A percentile compares a stretch with the other conserved stretches of the same genome.
Conservation (phyloP, 2,888 invertebrate genomes). For the Argyresthia goedartella region DNA sequence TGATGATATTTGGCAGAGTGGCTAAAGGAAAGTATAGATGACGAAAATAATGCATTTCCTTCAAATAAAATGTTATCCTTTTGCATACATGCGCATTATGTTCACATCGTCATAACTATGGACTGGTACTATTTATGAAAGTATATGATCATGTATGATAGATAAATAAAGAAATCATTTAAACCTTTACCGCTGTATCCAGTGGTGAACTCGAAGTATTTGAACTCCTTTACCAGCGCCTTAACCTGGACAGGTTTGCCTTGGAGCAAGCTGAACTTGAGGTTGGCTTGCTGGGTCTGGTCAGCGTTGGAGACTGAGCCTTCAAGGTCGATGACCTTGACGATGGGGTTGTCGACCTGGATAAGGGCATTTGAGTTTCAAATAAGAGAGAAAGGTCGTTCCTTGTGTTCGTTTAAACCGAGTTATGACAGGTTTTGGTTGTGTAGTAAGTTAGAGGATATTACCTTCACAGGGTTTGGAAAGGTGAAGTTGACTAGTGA, state of each 20-base stretch:
- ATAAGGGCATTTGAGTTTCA: not conserved
- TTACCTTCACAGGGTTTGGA: not conserved
- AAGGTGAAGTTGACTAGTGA: not conserved
- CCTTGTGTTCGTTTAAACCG: not conserved
- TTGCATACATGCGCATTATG: no score
- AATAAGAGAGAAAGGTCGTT: not conserved
- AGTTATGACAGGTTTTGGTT: not conserved
- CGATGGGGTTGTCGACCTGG: conserved; percentile 55
- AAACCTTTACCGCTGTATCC: conserved; percentile 58
- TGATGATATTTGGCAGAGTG: no score
- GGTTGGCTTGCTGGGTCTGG: conserved; percentile 60
- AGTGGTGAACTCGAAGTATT: conserved; percentile 66
- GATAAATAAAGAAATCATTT: no score
- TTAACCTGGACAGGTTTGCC: conserved; percentile 56
- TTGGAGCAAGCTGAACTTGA: conserved; percentile 61
- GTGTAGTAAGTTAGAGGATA: not conserved
- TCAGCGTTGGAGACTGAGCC: conserved; percentile 57
- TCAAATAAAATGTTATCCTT: no score
- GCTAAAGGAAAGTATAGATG: no score
- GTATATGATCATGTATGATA: no score
- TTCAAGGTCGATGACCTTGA: conserved; percentile 63
- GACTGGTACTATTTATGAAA: no score
- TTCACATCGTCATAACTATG: no score
- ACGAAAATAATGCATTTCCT: no score
- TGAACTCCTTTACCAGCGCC: conserved; percentile 67